Conservation (phyloP, 2,113 vertebrate genomes). For the Gallinago paraguaiae region DNA sequence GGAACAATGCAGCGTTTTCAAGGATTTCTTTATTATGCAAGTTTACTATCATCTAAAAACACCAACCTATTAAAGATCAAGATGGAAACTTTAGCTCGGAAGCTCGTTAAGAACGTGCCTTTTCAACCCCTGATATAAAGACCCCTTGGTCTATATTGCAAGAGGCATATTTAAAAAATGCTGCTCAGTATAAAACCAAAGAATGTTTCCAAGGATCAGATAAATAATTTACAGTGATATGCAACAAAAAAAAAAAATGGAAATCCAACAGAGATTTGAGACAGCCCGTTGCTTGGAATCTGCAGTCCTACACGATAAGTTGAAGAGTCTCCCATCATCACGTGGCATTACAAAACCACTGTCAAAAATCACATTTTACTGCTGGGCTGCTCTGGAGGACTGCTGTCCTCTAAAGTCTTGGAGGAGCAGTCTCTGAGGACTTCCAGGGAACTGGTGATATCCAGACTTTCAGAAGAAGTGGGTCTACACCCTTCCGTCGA, state of each 20-base stretch:
- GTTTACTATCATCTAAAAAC: slow-evolving; percentile 17
- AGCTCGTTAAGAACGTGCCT: background rate
- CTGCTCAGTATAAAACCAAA: slow-evolving; percentile 8
- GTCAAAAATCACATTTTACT: background rate
- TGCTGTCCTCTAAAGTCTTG: background rate
- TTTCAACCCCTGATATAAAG: background rate
- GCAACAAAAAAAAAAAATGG: background rate
- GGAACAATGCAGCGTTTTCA: fast-evolving
- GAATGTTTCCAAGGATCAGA: background rate
- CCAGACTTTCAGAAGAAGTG: slow-evolving; percentile 4
- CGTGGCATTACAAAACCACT: background rate
- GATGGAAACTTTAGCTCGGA: background rate
- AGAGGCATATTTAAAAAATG: slow-evolving; percentile 18
- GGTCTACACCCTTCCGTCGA: slow-evolving; percentile 35
- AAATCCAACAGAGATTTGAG: background rate
- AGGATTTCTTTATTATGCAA: slow-evolving; percentile 30
- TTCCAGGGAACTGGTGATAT: slow-evolving; percentile 25
- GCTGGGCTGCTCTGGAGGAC: background rate
- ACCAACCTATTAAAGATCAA: background rate
- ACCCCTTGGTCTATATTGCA: background rate
- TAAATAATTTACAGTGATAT: slow-evolving; percentile 31
- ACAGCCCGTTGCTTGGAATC: background rate
- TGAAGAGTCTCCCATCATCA: background rate
- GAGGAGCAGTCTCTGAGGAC: slow-evolving; percentile 30
- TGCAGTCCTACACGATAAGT: background rate